phyloP scores from a whole-genome alignment of 2,888 invertebrate genomes.

The Aphodius sticticus region DNA sequence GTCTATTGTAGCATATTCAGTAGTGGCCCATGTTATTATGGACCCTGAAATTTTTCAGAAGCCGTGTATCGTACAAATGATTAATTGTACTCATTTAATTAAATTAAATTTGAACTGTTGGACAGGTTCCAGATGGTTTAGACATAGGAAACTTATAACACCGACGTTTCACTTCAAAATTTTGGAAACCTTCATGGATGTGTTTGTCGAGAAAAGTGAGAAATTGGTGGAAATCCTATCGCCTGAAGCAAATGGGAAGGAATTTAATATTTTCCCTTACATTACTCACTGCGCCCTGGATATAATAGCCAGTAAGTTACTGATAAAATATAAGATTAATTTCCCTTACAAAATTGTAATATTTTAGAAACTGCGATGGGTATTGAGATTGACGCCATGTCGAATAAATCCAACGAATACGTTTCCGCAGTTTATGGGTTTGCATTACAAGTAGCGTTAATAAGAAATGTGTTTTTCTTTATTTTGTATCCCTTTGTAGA shows the following conservation, averaged over 20 bases:
- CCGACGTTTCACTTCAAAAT: slow-evolving; percentile 36
- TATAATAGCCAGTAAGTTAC: slow-evolving; percentile 30
- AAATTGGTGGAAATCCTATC: slow-evolving; percentile 26
- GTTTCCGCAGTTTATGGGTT: slow-evolving; percentile 69
- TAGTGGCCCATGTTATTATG: too few relatives aligned
- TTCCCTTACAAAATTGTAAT: neutral
- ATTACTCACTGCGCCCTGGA: slow-evolving; percentile 31
- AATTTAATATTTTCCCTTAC: slow-evolving; percentile 19
- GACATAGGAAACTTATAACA: slow-evolving; percentile 29
- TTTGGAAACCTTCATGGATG: slow-evolving; percentile 30
- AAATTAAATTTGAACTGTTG: neutral
- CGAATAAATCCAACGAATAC: slow-evolving; percentile 70
- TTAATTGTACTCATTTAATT: too few relatives aligned
- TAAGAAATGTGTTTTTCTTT: neutral
- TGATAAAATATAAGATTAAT: neutral
- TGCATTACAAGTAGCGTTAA: slow-evolving; percentile 6
- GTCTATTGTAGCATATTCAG: neutral
- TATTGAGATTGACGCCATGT: slow-evolving; percentile 72
- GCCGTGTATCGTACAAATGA: too few relatives aligned
- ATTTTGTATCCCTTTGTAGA: slow-evolving; percentile 14
- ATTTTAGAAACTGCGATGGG: slow-evolving; percentile 83
- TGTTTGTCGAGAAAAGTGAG: slow-evolving; percentile 30
- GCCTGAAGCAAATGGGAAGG: slow-evolving; percentile 20
- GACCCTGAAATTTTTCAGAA: slow-evolving; percentile 17
- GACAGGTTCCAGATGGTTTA: slow-evolving; percentile 33